These are phyloP conservation scores for Ascaphus truei DNA, from an alignment of 2,113 vertebrate species.

Conservation along the genomic window DNA sequence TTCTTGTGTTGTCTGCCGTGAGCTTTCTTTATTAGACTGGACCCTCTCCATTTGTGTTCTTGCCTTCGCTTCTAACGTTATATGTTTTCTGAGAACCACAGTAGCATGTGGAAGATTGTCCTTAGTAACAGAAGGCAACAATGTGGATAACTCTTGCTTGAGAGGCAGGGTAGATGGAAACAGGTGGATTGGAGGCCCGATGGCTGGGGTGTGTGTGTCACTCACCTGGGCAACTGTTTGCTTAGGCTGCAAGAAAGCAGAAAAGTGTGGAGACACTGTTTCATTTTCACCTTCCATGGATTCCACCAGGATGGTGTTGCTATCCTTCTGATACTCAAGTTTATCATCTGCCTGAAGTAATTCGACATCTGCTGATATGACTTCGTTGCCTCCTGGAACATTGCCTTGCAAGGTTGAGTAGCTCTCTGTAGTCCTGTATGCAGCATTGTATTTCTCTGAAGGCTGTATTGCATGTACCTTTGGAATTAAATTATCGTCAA, in stretches of 20 bases:
- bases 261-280: neutral
- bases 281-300: neutral
- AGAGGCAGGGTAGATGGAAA: neutral
- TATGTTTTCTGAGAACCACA: neutral
- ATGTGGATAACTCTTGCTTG: neutral
- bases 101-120: neutral
- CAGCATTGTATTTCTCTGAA: neutral
- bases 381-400: slow-evolving; percentile 8
- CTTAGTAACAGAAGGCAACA: neutral
- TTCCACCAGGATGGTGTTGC: neutral
- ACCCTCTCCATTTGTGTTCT: slow-evolving; percentile 37
- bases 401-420: neutral
- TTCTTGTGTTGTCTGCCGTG: slow-evolving; percentile 38
- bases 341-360: neutral
- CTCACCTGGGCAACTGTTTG: neutral
- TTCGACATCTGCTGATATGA: slow-evolving; percentile 4
- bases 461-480: neutral
- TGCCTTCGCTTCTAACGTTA: slow-evolving; percentile 25
- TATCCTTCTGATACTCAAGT: slow-evolving; percentile 3
- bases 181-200: neutral
- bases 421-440: slow-evolving; percentile 9
- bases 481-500: slow-evolving; percentile 4
- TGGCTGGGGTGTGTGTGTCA: neutral
- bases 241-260: neutral
- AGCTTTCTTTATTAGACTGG: slow-evolving; percentile 35